Evolutionary conservation across 1,140 invertebrate species (phyloP).

Genomic region (Dinoponera quadriceps): DNA sequence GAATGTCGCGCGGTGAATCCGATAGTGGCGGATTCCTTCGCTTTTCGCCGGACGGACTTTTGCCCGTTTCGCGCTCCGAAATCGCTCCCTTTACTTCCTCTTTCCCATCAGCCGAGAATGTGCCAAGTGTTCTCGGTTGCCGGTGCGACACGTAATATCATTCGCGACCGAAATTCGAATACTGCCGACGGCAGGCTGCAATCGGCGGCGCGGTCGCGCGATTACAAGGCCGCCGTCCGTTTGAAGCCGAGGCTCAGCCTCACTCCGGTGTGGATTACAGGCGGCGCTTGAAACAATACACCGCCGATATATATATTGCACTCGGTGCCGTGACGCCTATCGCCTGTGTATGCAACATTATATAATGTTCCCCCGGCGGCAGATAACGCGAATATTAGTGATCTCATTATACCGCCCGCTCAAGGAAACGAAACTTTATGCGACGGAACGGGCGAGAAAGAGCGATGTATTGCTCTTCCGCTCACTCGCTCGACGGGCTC

Average conservation of each 20-base stretch:
- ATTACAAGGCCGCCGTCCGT: constrained; percentile 76
- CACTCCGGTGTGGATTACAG: constrained; percentile 78
- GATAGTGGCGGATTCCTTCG: constrained; percentile 23
- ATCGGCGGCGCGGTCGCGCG: constrained; percentile 11
- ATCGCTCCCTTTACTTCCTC: constrained; percentile 23
- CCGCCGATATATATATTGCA: constrained; percentile 70
- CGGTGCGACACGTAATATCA: constrained; percentile 71
- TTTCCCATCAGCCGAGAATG: constrained; percentile 51
- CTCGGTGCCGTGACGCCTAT: constrained; percentile 30
- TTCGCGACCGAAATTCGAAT: constrained; percentile 78
- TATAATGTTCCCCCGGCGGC: constrained; percentile 39
- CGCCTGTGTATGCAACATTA: constrained; percentile 56
- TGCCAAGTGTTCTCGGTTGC: constrained; percentile 72
- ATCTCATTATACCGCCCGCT: constrained; percentile 26
- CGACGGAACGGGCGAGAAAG: not conserved
- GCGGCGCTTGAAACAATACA: constrained; percentile 78
- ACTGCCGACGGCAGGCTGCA: constrained; percentile 25
- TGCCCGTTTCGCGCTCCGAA: not conserved
- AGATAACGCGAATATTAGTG: constrained; percentile 63
- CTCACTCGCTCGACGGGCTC: not conserved
- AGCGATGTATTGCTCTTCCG: no score
- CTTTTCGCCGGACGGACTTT: constrained; percentile 14
- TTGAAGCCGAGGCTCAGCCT: constrained; percentile 61
- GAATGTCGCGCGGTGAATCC: constrained; percentile 23
- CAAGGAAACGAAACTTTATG: constrained; percentile 43